Evolutionary conservation across 2,888 invertebrate species (phyloP).

Genomic region (Synergus japonicus): DNA sequence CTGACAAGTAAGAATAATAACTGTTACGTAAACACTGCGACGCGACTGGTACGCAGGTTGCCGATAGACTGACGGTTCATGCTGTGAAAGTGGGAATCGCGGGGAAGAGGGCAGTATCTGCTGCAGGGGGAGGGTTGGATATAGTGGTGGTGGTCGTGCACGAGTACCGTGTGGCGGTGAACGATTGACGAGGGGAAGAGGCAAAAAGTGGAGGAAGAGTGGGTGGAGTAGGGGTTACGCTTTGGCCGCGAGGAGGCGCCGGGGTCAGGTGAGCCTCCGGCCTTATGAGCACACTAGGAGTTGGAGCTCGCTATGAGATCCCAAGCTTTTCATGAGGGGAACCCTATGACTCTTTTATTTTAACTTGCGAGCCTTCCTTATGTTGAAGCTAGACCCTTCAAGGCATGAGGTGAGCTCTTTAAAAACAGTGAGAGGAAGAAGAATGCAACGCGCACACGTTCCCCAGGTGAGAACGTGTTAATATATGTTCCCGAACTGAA

Average conservation of each 20-base stretch:
- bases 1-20: slow-evolving; percentile 72
- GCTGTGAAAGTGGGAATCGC: slow-evolving; percentile 15
- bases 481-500: slow-evolving; percentile 29
- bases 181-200: slow-evolving; percentile 22
- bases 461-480: slow-evolving; percentile 40
- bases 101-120: slow-evolving; percentile 17
- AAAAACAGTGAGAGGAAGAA: slow-evolving; percentile 22
- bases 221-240: not conserved
- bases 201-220: slow-evolving; percentile 17
- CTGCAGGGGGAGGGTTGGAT: slow-evolving; percentile 30
- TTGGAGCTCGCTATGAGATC: slow-evolving; percentile 4
- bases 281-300: slow-evolving; percentile 3
- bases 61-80: slow-evolving; percentile 74
- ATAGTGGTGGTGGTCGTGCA: slow-evolving; percentile 35
- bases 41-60: slow-evolving; percentile 76
- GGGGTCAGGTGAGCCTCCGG: slow-evolving; percentile 40
- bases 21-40: slow-evolving; percentile 75
- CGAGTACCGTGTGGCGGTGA: slow-evolving; percentile 21
- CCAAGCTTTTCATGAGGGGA: slow-evolving; percentile 36
- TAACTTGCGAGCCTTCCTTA: slow-evolving; percentile 36
- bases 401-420: slow-evolving; percentile 29
- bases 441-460: slow-evolving; percentile 32
- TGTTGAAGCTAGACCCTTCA: slow-evolving; percentile 7
- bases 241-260: slow-evolving; percentile 23
- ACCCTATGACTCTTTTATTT: slow-evolving; percentile 30